Percentiles rank a stretch among this genome's conserved stretches.
Evolutionary conservation across 2,888 invertebrate species (phyloP).

Genomic region (Darwinula stevensoni): DNA sequence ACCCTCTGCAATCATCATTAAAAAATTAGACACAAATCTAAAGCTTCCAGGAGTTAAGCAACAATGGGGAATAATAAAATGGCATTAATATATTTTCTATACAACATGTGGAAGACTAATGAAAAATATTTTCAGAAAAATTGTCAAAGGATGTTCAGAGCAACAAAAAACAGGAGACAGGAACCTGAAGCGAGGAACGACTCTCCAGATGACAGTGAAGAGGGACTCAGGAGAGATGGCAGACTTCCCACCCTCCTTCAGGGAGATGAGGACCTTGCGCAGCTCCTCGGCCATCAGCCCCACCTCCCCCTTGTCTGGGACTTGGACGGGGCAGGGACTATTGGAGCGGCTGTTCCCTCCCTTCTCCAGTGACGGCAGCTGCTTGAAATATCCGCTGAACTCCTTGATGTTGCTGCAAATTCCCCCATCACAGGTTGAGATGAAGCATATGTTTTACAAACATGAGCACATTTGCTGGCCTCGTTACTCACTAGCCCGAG

Average conservation of each 20-base stretch:
- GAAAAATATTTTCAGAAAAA: no score
- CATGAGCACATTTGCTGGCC: no score
- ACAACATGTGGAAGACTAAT: no score
- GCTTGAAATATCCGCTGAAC: conserved; percentile 49
- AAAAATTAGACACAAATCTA: no score
- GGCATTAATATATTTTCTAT: no score
- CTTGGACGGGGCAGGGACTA: no score
- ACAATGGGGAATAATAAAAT: no score
- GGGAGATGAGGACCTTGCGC: conserved; percentile 38
- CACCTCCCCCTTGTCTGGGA: conserved; percentile 20
- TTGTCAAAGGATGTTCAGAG: no score
- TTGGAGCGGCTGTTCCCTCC: conserved; percentile 10
- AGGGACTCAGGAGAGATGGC: conserved; percentile 51
- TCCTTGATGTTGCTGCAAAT: conserved; percentile 41
- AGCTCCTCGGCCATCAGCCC: conserved; percentile 47
- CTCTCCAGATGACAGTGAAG: conserved; percentile 52
- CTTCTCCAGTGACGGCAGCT: conserved; percentile 36
- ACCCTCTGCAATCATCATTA: conserved; percentile 22
- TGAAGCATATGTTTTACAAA: no score
- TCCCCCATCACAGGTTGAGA: neutral
- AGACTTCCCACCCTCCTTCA: conserved; percentile 32
- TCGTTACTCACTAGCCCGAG: no score
- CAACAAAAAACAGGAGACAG: no score
- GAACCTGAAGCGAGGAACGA: conserved; percentile 45
- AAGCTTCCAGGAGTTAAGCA: no score